A percentile compares a stretch with the other conserved stretches of the same genome.
Evolutionary conservation across 2,113 vertebrate genomes (phyloP).

Genomic region (Lepisosteus oculatus): DNA sequence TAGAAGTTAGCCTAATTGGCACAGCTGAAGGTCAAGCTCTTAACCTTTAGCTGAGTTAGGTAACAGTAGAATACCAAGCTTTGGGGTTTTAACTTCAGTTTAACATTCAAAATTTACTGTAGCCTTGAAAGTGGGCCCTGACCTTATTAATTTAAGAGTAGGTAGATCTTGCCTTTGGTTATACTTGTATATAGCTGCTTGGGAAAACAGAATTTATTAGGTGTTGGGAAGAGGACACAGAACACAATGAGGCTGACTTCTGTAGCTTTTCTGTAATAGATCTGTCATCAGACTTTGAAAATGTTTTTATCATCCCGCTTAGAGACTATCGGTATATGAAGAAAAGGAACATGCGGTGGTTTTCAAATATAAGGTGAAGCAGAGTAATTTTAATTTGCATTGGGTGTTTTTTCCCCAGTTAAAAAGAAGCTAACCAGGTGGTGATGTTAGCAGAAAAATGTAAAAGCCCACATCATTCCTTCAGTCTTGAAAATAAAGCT

Average conservation of each 20-base stretch:
- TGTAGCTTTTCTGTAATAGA: neutral
- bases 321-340: neutral
- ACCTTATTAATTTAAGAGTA: neutral
- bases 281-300: conserved; percentile 14
- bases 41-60: neutral
- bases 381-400: neutral
- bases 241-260: neutral
- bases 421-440: too few relatives aligned
- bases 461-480: too few relatives aligned
- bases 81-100: too few relatives aligned
- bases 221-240: conserved; percentile 5
- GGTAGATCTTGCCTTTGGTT: conserved; percentile 5
- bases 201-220: neutral
- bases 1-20: neutral
- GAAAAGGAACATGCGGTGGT: too few relatives aligned
- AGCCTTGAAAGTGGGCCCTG: neutral
- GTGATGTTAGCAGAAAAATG: too few relatives aligned
- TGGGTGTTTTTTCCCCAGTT: too few relatives aligned
- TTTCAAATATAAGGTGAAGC: too few relatives aligned
- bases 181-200: neutral
- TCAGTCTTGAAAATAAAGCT: too few relatives aligned
- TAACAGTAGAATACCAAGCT: neutral
- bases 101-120: neutral
- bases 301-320: neutral
- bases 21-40: conserved; percentile 2